Percentiles rank a stretch among this genome's conserved stretches.
These are phyloP conservation scores for Leptodactylus fuscus DNA, from an alignment of 2,113 vertebrate species.

Conservation along the genomic window DNA sequence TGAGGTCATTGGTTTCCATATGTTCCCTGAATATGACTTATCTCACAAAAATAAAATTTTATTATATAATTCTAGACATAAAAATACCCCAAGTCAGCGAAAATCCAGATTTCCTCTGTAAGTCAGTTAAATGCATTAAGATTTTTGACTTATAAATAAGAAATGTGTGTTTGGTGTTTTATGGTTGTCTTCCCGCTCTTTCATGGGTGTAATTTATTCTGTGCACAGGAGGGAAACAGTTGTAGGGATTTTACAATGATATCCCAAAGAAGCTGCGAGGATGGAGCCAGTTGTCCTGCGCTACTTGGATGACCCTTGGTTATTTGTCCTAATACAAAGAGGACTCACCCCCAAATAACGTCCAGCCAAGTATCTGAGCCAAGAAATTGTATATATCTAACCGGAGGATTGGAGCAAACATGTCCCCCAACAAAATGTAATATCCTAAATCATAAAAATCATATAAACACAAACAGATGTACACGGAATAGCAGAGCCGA, in stretches of 20 bases:
- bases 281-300: slow-evolving; percentile 11
- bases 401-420: neutral
- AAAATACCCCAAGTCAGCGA: slow-evolving; percentile 28
- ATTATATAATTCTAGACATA: slow-evolving; percentile 28
- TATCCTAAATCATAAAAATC: neutral
- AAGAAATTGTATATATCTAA: neutral
- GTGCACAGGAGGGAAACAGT: slow-evolving; percentile 6
- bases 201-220: slow-evolving; percentile 31
- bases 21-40: slow-evolving; percentile 22
- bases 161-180: slow-evolving; percentile 21
- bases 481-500: neutral
- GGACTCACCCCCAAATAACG: neutral
- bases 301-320: neutral
- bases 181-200: slow-evolving; percentile 30
- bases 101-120: slow-evolving; percentile 15
- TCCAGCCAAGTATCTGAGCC: slow-evolving; percentile 7
- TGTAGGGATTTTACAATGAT: slow-evolving; percentile 13
- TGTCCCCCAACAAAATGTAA: neutral
- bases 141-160: slow-evolving; percentile 29
- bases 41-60: slow-evolving; percentile 29
- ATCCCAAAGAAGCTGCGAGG: slow-evolving; percentile 18
- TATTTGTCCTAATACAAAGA: slow-evolving; percentile 18
- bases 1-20: slow-evolving; percentile 9
- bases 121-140: slow-evolving; percentile 39
- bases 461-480: neutral